Evolutionary conservation across 2,113 vertebrate species (phyloP).

Genomic region (Hiodon tergisus): DNA sequence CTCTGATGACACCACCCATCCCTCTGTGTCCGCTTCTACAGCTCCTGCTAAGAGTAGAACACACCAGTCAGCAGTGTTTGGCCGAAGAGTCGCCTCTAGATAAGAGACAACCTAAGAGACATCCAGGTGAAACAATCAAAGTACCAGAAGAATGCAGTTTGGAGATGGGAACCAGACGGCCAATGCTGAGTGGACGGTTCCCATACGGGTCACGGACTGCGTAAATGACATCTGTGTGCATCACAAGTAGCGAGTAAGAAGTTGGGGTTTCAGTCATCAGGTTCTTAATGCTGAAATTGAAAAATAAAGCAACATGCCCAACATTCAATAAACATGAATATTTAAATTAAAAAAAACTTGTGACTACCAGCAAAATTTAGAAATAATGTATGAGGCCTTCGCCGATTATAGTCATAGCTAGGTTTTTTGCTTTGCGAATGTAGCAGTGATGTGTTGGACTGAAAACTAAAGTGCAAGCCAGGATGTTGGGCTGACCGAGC

Average conservation of each 20-base stretch:
- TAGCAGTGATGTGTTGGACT: background rate
- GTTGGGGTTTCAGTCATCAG: slow-evolving; percentile 91
- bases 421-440: too few species aligned
- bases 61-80: background rate
- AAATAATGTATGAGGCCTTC: too few species aligned
- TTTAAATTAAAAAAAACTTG: too few species aligned
- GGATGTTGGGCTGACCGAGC: slow-evolving; percentile 71
- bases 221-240: slow-evolving; percentile 92
- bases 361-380: too few species aligned
- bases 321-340: too few species aligned
- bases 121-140: background rate
- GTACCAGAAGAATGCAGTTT: slow-evolving; percentile 68
- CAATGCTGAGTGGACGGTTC: slow-evolving; percentile 89
- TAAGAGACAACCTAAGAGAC: background rate
- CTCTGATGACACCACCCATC: slow-evolving; percentile 97
- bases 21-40: slow-evolving; percentile 80
- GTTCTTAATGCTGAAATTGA: slow-evolving; percentile 82
- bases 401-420: too few species aligned
- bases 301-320: slow-evolving; percentile 21
- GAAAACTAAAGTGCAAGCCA: background rate
- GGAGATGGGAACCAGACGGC: slow-evolving; percentile 81
- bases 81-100: too few species aligned
- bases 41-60: slow-evolving; percentile 53
- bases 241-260: slow-evolving; percentile 87
- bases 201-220: slow-evolving; percentile 93